These are phyloP conservation scores for Aphrophora alni DNA, from an alignment of 2,888 invertebrate species.

Conservation along the genomic window DNA sequence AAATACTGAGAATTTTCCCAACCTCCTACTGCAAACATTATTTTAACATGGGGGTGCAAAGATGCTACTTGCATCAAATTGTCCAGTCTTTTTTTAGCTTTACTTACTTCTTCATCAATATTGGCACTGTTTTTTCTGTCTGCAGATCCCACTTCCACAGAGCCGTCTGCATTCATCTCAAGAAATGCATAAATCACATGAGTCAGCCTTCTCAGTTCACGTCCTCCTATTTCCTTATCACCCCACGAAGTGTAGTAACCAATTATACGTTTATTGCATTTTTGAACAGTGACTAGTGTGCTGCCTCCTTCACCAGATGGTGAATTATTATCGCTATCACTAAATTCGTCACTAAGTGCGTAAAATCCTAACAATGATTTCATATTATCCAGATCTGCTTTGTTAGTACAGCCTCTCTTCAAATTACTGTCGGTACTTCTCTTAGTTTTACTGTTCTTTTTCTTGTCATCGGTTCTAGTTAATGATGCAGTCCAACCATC, in stretches of 20 bases:
- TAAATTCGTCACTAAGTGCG: not conserved
- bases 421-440: not conserved
- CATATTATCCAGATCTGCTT: not conserved
- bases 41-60: conserved; percentile 33
- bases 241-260: conserved; percentile 46
- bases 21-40: conserved; percentile 45
- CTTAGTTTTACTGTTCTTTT: not conserved
- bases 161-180: conserved; percentile 40
- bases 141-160: conserved; percentile 35
- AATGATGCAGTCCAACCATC: conserved; percentile 22
- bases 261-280: conserved; percentile 41
- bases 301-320: conserved; percentile 17
- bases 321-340: not conserved
- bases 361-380: conserved; percentile 10
- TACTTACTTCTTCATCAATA: conserved; percentile 32
- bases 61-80: conserved; percentile 33
- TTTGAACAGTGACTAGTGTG: conserved; percentile 17
- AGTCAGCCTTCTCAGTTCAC: conserved; percentile 36
- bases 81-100: conserved; percentile 33
- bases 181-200: conserved; percentile 45
- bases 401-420: not conserved
- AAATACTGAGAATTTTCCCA: conserved; percentile 46
- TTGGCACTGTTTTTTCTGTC: conserved; percentile 34
- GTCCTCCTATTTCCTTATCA: conserved; percentile 29
- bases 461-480: not conserved